These are phyloP conservation scores for Papilio elwesi DNA, from an alignment of 2,888 invertebrate species.

Conservation along the genomic window DNA sequence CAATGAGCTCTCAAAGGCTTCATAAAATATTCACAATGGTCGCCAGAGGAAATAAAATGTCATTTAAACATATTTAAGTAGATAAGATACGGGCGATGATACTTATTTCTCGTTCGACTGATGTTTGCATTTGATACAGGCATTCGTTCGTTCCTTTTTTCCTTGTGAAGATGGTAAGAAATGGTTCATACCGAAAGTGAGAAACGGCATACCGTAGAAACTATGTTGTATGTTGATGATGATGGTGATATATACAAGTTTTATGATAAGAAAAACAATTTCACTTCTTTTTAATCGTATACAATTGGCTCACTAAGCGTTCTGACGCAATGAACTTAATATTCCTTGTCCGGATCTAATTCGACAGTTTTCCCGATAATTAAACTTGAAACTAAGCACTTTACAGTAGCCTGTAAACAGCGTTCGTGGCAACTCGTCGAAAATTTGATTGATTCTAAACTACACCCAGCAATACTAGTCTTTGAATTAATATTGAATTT, in stretches of 20 bases:
- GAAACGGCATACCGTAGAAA: too few species aligned
- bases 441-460: constrained; percentile 14
- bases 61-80: not conserved
- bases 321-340: not conserved
- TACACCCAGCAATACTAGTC: not conserved
- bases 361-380: constrained; percentile 5
- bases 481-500: not conserved
- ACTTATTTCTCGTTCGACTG: too few species aligned
- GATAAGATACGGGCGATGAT: not conserved
- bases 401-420: constrained; percentile 5
- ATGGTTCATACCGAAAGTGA: too few species aligned
- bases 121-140: too few species aligned
- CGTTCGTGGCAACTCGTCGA: constrained; percentile 11
- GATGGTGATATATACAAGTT: too few species aligned
- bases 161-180: too few species aligned
- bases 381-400: constrained; percentile 18
- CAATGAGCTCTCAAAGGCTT: constrained; percentile 13
- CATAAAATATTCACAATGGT: constrained; percentile 14
- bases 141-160: too few species aligned
- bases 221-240: too few species aligned
- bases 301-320: not conserved
- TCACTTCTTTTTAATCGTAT: not conserved
- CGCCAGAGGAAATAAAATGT: constrained; percentile 1
- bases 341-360: not conserved
- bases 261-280: not conserved